Conservation (phyloP, 2,888 invertebrate genomes). For the Plebejus anna region DNA sequence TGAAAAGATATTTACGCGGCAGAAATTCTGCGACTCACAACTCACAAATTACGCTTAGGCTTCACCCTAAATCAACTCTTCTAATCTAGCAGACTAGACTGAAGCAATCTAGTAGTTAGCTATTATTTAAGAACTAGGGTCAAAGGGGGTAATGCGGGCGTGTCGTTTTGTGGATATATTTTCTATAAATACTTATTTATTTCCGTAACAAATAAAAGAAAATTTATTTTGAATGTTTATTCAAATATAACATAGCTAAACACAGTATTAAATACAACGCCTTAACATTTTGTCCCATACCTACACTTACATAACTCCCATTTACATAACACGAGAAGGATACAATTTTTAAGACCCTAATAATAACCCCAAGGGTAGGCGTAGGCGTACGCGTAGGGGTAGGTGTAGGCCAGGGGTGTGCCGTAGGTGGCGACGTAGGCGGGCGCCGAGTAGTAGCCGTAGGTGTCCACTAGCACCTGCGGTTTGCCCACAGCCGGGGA, state of each 20-base stretch:
- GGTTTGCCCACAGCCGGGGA: slow-evolving; percentile 62
- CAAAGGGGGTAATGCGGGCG: no score
- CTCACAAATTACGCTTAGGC: no score
- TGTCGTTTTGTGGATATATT: no score
- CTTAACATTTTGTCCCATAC: no score
- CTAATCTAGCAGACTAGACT: no score
- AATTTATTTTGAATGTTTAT: background rate
- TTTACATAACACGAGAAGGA: background rate
- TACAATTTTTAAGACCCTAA: slow-evolving; percentile 37
- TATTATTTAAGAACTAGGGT: no score
- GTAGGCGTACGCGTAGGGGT: slow-evolving; percentile 68
- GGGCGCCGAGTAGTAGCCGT: slow-evolving; percentile 58
- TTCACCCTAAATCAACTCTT: no score
- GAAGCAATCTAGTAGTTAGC: no score
- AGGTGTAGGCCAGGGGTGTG: slow-evolving; percentile 59
- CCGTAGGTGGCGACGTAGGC: slow-evolving; percentile 61
- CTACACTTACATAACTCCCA: background rate
- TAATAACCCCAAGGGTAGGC: slow-evolving; percentile 63
- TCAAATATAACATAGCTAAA: background rate
- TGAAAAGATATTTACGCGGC: no score
- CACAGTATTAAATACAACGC: background rate
- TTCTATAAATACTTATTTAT: no score
- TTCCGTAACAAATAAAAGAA: background rate
- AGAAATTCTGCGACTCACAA: no score
- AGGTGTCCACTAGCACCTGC: slow-evolving; percentile 60